A percentile compares a stretch with the other conserved stretches of the same genome.
These are phyloP conservation scores for Plebejus anna DNA, from an alignment of 2,888 invertebrate species.

Conservation along the genomic window DNA sequence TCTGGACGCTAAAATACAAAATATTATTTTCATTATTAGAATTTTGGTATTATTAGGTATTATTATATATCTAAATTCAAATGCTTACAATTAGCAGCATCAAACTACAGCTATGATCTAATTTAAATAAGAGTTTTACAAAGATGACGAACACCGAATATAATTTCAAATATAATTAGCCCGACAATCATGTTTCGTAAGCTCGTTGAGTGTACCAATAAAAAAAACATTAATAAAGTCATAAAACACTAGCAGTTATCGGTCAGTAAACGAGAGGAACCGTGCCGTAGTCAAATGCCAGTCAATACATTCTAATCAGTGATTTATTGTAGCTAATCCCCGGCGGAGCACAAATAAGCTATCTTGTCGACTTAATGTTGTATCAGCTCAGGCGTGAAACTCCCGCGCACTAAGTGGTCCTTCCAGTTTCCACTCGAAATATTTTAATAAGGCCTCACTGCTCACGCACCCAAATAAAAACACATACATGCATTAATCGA, in stretches of 20 bases:
- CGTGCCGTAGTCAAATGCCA: constrained; percentile 69
- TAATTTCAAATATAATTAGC: not conserved
- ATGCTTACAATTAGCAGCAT: not conserved
- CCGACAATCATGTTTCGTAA: constrained; percentile 11
- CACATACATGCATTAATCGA: constrained; percentile 64
- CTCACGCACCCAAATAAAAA: constrained; percentile 79
- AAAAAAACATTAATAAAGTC: constrained; percentile 52
- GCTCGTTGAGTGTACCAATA: constrained; percentile 36
- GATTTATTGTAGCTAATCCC: constrained; percentile 79
- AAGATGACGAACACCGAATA: not conserved
- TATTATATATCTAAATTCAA: not conserved
- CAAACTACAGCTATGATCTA: not conserved
- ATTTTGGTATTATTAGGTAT: not conserved
- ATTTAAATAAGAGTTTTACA: not conserved
- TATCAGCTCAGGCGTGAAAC: constrained; percentile 79
- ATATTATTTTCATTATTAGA: not conserved
- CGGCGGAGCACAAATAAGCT: constrained; percentile 79
- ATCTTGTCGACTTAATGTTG: constrained; percentile 80
- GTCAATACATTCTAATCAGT: constrained; percentile 80
- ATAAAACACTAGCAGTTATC: constrained; percentile 66
- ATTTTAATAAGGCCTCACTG: constrained; percentile 79
- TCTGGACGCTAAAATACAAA: not conserved
- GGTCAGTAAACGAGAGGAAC: constrained; percentile 65
- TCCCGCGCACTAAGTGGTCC: constrained; percentile 80
- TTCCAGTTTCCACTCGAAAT: constrained; percentile 80